Base-by-base conservation (phyloP, 2,797 vertebrate species). In the Chelon auratus region DNA sequence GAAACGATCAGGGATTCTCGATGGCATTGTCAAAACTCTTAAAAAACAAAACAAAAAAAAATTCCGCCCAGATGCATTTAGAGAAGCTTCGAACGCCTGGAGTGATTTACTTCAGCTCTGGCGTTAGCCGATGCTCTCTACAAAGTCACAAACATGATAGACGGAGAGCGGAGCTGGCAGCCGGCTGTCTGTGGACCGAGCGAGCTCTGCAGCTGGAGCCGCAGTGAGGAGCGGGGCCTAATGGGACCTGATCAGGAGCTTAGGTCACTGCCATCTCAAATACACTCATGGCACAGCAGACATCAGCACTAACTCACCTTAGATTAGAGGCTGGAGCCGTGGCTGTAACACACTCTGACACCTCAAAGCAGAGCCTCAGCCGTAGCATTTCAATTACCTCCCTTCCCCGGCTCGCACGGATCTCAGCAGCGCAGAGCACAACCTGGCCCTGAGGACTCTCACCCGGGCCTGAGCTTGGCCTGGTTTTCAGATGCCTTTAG, bases 181-280 rank as follows among this genome's bases (percentile, higher is more conserved):
- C 59, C n/a, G 53, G 86, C 78, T 85, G 85, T 90, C 84, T 77
- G 77, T 17, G 61, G 68, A 73, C 67, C 9, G 24, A 50, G 37
- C 9, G 24, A 75, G 81, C 70, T 69, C 54, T 48, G 75, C 75
- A 63, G 73, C 66, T 58, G 77, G 17, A 71, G 80, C 70, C 52
- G 68, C 78, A 59, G 68, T 15, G n/a, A 70, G 79, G 51, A 8
- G 66, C 68, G 33, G 63, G 48, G 67, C 63, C 79, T 95, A 94
- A 94, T 93, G 89, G 89, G 81, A 88, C 78, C 85, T 91, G 93
- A 95, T 93, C 87, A 87, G 88, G 88, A 92, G 85, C 91, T 91
- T 88, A 88, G 87, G 89, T 90, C 84, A 64, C 89, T 93, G 94
- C 91, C 94, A 91, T 85, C 91, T 92, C 85, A 70, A 87, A 94